Evolutionary conservation across 2,888 invertebrate genomes (phyloP), one percentile per base, ranked within the genome.

Genomic region (Drosophila differens): DNA sequence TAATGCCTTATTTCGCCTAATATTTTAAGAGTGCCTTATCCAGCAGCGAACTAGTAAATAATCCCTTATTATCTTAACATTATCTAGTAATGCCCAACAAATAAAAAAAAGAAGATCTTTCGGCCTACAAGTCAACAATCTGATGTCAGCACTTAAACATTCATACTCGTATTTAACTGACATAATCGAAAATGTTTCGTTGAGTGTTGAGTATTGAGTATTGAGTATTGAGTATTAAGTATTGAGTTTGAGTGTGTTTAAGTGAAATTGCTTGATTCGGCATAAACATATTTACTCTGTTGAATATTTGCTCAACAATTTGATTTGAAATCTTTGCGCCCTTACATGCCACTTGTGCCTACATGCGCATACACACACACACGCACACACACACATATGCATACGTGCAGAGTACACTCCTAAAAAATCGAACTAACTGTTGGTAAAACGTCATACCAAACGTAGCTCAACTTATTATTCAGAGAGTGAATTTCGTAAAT

Each of bases 221-320:
- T 35, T 44, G 87, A 82, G 87, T 87, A 14, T 41, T 41, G 39
- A 19, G 19, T 4, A 9, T 68, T 74, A 66, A 67, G 55, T 52
- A 37, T 64, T 52, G 55, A n/a, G 60, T 22, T 62, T 74, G 87
- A 82, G 87, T 89, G 87, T 85, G 82, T 87, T 89, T 89, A 87
- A 86, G 89, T 84, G 88, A 89, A 86, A 86, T 86, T 89, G 87
- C 85, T 86, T 86, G 85, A 86, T 86, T 86, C 89, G 85, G 90
- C 88, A 89, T 89, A 85, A 86, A 86, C 85, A 86, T 86, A 86
- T 86, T 86, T 89, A 89, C 85, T 86, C 89, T 89, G 85, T 86
- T 89, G 85, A 85, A 89, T 86, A 89, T 89, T 86, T 86, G 85
- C 88, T 82, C 85, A 86, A 89, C 89, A 86, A 86, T 86, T 86